Conservation (phyloP, 2,888 invertebrate genomes). For the Chorisops tibialis region DNA sequence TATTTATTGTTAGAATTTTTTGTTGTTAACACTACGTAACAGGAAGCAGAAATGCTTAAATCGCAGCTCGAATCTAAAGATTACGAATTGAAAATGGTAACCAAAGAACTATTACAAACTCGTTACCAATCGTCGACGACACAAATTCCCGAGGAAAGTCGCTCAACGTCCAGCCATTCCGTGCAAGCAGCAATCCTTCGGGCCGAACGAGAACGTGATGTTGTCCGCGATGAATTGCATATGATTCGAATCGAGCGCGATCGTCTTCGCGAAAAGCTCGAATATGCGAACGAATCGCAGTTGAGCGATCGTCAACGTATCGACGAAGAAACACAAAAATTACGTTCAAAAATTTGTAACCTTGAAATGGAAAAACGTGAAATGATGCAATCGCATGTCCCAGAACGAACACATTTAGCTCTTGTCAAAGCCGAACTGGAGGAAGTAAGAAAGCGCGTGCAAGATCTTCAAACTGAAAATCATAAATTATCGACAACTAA, state of each 20-base stretch:
- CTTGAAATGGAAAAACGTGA: slow-evolving; percentile 59
- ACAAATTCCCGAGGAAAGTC: not conserved
- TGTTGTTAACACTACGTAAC: not conserved
- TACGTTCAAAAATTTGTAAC: slow-evolving; percentile 54
- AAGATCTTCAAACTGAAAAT: slow-evolving; percentile 55
- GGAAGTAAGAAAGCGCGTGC: slow-evolving; percentile 55
- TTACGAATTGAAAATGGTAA: slow-evolving; percentile 5
- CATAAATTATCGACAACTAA: slow-evolving; percentile 56
- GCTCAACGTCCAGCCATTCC: slow-evolving; percentile 32
- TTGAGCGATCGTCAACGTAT: slow-evolving; percentile 54
- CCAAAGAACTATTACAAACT: not conserved
- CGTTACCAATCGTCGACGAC: not conserved
- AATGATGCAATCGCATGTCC: slow-evolving; percentile 54
- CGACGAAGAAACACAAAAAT: slow-evolving; percentile 53
- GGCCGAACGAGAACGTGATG: slow-evolving; percentile 56
- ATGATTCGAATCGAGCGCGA: slow-evolving; percentile 61
- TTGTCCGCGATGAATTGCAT: slow-evolving; percentile 56
- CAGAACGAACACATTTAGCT: slow-evolving; percentile 54
- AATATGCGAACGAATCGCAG: slow-evolving; percentile 54
- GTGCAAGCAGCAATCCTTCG: slow-evolving; percentile 48
- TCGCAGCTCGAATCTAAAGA: slow-evolving; percentile 14
- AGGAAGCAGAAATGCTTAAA: slow-evolving; percentile 12
- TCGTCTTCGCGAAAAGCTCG: slow-evolving; percentile 57
- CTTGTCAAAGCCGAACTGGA: slow-evolving; percentile 58
- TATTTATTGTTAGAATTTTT: not conserved